A percentile compares a stretch with the other conserved stretches of the same genome.
Conservation (phyloP, 2,113 vertebrate species). For the Antechinus flavipes region DNA sequence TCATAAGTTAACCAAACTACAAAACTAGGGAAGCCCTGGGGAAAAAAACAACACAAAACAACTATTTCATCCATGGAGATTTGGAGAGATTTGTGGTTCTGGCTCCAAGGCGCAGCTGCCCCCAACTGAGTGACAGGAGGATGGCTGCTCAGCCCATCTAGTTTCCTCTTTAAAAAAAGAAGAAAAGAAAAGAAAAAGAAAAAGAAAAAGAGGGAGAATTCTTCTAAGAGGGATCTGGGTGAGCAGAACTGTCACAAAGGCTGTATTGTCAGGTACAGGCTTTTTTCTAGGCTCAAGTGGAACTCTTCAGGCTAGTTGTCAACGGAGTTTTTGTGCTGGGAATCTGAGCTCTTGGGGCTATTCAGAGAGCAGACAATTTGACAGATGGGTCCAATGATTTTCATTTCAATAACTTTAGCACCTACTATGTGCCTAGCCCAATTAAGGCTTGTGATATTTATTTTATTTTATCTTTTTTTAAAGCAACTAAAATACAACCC, state of each 20-base stretch:
- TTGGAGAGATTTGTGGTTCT: background rate
- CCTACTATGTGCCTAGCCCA: background rate
- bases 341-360: background rate
- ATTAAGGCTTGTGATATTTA: background rate
- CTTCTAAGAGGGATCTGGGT: background rate
- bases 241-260: background rate
- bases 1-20: background rate
- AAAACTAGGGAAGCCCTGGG: background rate
- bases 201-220: background rate
- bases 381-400: background rate
- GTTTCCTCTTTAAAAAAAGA: background rate
- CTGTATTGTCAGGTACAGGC: background rate
- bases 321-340: slow-evolving; percentile 52
- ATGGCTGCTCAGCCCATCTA: background rate
- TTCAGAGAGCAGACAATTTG: background rate
- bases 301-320: background rate
- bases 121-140: background rate
- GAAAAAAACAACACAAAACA: background rate
- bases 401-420: slow-evolving; percentile 31
- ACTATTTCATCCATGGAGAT: background rate
- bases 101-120: background rate
- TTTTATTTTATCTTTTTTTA: slow-evolving; percentile 23
- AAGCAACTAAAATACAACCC: background rate
- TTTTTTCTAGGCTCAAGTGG: slow-evolving; percentile 39
- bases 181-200: background rate